A percentile compares a stretch with the other conserved stretches of the same genome.
Conservation (phyloP, 2,888 invertebrate species). For the Stegophylla sp. region DNA sequence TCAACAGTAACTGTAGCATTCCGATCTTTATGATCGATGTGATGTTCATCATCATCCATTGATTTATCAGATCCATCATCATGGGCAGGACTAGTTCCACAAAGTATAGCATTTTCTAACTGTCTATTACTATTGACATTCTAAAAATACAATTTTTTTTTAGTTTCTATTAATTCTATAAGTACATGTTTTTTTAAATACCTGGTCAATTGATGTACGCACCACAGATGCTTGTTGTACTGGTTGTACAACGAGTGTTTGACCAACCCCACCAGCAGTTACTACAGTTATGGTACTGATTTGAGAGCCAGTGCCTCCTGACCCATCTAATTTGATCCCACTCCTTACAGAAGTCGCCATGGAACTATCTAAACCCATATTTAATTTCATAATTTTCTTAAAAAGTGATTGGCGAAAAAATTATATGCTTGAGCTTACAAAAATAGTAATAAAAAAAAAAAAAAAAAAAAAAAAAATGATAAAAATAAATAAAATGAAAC, state of each 20-base stretch:
- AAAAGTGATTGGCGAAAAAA: neutral
- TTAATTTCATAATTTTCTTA: neutral
- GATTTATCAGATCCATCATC: slow-evolving; percentile 59
- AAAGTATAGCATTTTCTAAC: slow-evolving; percentile 45
- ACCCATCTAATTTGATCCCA: slow-evolving; percentile 54
- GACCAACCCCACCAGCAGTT: slow-evolving; percentile 59
- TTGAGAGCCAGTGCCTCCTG: slow-evolving; percentile 45
- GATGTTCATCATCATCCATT: slow-evolving; percentile 56
- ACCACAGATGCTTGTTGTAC: slow-evolving; percentile 53
- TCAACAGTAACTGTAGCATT: slow-evolving; percentile 59
- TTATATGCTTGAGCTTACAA: neutral
- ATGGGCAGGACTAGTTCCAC: slow-evolving; percentile 49
- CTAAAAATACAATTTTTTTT: slow-evolving; percentile 14
- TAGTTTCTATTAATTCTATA: neutral
- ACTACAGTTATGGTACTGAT: slow-evolving; percentile 60
- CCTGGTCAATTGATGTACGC: slow-evolving; percentile 36
- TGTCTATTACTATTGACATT: slow-evolving; percentile 53
- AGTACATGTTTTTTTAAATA: neutral
- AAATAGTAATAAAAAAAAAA: neutral
- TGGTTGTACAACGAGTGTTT: slow-evolving; percentile 60
- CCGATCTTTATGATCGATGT: slow-evolving; percentile 59
- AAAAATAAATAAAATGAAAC: neutral
- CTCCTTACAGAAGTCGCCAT: slow-evolving; percentile 58
- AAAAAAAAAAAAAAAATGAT: neutral
- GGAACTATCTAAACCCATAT: slow-evolving; percentile 43